Evolutionary conservation across 2,113 vertebrate genomes (phyloP).

Genomic region (Phaetusa simplex): DNA sequence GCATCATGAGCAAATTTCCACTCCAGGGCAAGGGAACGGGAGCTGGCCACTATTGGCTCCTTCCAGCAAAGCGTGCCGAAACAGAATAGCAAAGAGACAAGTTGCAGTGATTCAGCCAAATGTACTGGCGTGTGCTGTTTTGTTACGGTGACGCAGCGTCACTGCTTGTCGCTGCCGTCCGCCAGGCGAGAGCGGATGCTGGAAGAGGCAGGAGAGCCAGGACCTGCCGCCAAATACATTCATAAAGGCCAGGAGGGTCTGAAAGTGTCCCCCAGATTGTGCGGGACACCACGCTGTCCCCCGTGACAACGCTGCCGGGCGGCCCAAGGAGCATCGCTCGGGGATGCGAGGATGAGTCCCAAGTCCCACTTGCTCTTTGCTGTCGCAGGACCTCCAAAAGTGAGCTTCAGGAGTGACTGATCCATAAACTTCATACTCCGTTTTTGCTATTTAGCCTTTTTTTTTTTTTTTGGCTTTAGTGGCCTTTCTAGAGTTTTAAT

Average conservation of each 20-base stretch:
- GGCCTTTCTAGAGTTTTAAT: neutral
- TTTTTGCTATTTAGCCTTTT: neutral
- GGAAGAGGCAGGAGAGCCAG: neutral
- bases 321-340: neutral
- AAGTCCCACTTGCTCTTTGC: neutral
- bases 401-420: neutral
- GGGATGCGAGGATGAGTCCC: neutral
- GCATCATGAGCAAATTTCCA: neutral
- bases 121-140: rapidly evolving
- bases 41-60: neutral
- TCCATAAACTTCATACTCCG: neutral
- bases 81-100: neutral
- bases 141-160: neutral
- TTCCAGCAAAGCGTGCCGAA: neutral
- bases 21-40: neutral
- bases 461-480: neutral
- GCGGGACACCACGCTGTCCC: neutral
- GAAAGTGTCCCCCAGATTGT: neutral
- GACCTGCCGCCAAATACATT: neutral
- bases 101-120: neutral
- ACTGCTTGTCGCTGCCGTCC: neutral
- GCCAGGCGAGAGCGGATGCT: neutral
- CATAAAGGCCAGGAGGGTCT: neutral
- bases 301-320: neutral
- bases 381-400: neutral